Evolutionary conservation across 1,140 invertebrate genomes (phyloP).

Genomic region (Zaprionus tsacasi): DNA sequence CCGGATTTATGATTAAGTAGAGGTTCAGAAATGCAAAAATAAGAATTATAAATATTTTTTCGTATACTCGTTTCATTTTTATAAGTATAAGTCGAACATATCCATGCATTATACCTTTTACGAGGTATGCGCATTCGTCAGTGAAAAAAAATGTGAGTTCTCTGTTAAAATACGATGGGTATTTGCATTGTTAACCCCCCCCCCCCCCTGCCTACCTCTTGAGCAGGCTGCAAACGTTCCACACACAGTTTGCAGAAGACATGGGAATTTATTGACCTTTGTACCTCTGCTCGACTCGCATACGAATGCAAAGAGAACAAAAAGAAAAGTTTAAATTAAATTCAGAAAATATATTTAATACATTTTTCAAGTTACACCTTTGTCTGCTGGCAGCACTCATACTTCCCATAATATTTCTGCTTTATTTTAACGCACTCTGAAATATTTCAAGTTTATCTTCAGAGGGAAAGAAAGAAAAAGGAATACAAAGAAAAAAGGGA

Average conservation of each 20-base stretch:
- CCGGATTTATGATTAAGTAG: not conserved
- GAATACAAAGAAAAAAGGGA: not conserved
- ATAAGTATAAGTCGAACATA: too few relatives aligned
- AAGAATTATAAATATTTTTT: too few relatives aligned
- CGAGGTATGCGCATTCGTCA: slow-evolving; percentile 7
- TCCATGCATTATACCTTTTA: not conserved
- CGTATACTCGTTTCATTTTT: too few relatives aligned
- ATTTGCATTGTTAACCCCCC: slow-evolving; percentile 27
- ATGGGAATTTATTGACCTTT: slow-evolving; percentile 66
- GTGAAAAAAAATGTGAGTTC: slow-evolving; percentile 12
- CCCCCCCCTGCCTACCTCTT: slow-evolving; percentile 11
- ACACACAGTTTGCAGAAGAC: not conserved
- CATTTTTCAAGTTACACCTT: not conserved
- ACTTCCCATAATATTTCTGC: not conserved
- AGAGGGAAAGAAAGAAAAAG: not conserved
- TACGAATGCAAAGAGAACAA: not conserved
- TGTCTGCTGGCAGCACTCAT: not conserved
- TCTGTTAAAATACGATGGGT: slow-evolving; percentile 30
- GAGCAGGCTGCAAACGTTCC: slow-evolving; percentile 36
- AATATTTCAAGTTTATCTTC: not conserved
- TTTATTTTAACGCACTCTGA: not conserved
- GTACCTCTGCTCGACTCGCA: slow-evolving; percentile 21
- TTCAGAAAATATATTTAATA: not conserved
- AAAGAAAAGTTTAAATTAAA: not conserved
- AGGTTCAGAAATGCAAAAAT: not conserved